A percentile compares a stretch with the other conserved stretches of the same genome.
Evolutionary conservation across 1,140 invertebrate species (phyloP).

Genomic region (Lethocerus indicus): DNA sequence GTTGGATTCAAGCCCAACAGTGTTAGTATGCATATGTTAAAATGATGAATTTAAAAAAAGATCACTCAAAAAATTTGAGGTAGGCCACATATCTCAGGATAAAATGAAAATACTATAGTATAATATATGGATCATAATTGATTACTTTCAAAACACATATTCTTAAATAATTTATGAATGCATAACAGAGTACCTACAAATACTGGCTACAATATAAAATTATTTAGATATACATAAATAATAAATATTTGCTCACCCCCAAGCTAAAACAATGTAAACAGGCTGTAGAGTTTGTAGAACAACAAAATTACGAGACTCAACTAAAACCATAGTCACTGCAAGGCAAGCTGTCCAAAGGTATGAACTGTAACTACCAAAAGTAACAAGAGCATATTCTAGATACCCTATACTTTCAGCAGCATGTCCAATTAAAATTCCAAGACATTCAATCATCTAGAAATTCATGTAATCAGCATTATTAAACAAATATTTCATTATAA

Average conservation of each 20-base stretch:
- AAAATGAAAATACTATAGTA: no score
- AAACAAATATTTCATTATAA: background rate
- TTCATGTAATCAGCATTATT: background rate
- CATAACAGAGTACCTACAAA: no score
- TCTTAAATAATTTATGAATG: no score
- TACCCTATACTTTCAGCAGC: conserved; percentile 34
- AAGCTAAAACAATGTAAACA: conserved; percentile 50
- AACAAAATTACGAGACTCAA: conserved; percentile 63
- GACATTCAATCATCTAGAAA: conserved; percentile 24
- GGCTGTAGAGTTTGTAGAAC: conserved; percentile 58
- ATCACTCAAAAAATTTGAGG: no score
- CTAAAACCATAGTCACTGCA: conserved; percentile 58
- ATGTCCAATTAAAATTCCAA: conserved; percentile 42
- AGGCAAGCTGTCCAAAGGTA: conserved; percentile 70
- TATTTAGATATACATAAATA: background rate
- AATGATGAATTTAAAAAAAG: no score
- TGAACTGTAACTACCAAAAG: conserved; percentile 54
- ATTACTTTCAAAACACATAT: no score
- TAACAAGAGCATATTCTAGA: conserved; percentile 37
- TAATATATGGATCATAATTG: no score
- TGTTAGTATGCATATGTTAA: no score
- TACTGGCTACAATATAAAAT: no score
- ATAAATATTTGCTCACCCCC: conserved; percentile 40
- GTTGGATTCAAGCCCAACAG: no score
- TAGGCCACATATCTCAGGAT: no score